Evolutionary conservation across 2,113 vertebrate species (phyloP).

Genomic region (Alethe diademata): DNA sequence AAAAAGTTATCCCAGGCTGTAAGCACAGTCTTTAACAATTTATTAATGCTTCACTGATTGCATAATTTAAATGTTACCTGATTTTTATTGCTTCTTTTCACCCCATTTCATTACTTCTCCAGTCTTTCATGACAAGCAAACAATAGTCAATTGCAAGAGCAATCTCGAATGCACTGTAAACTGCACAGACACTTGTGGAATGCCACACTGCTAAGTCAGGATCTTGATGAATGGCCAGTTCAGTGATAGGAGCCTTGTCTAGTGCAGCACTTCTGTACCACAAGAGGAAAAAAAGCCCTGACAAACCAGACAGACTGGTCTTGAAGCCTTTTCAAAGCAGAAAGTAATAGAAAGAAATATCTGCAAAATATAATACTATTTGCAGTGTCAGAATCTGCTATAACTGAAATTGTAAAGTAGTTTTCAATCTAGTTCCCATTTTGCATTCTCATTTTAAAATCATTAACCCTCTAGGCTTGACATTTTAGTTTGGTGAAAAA

Average conservation of each 20-base stretch:
- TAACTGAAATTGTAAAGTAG: not conserved
- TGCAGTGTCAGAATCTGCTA: not conserved
- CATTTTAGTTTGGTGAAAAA: slow-evolving; percentile 4
- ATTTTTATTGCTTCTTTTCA: not conserved
- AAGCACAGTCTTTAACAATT: not conserved
- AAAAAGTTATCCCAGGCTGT: not conserved
- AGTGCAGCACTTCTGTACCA: not conserved
- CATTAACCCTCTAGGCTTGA: not conserved
- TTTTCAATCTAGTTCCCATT: not conserved
- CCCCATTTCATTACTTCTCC: not conserved
- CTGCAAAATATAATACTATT: not conserved
- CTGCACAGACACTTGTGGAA: not conserved
- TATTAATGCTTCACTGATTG: not conserved
- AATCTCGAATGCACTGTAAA: not conserved
- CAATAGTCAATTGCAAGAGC: not conserved
- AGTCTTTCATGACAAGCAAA: not conserved
- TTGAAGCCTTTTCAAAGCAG: not conserved
- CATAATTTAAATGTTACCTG: not conserved
- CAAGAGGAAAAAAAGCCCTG: not conserved
- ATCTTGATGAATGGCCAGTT: not conserved
- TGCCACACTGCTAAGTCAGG: not conserved
- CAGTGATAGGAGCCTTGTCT: not conserved
- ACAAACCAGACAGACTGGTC: not conserved
- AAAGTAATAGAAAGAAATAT: not conserved
- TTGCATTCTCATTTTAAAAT: not conserved